These are phyloP conservation scores for Agrochola litura DNA, from an alignment of 2,888 invertebrate genomes.

Conservation along the genomic window DNA sequence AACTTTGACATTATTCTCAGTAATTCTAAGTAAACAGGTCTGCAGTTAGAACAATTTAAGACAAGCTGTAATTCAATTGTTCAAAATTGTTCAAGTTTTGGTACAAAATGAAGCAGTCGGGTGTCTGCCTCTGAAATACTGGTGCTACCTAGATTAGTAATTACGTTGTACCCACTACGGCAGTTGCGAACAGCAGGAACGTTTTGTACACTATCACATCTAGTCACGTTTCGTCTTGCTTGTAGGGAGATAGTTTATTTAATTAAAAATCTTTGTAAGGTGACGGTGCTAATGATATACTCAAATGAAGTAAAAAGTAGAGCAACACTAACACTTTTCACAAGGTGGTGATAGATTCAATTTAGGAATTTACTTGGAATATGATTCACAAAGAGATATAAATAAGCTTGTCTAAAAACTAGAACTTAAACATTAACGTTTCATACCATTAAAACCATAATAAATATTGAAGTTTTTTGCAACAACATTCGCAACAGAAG, in stretches of 20 bases:
- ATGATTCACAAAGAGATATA: not conserved
- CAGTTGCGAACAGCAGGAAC: conserved; percentile 14
- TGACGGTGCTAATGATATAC: not conserved
- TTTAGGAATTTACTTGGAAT: not conserved
- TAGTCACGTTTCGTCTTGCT: conserved; percentile 5
- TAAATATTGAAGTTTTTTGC: conserved; percentile 6
- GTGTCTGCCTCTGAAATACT: conserved; percentile 27
- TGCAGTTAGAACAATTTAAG: conserved; percentile 18
- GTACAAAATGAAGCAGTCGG: conserved; percentile 25
- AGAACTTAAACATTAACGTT: not conserved
- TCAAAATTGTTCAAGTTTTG: conserved; percentile 24
- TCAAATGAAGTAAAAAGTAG: not conserved
- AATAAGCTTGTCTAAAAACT: not conserved
- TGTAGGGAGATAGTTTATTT: not conserved
- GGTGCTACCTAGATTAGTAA: conserved; percentile 44
- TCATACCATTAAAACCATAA: not conserved
- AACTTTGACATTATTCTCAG: conserved; percentile 21
- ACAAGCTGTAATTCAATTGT: conserved; percentile 17
- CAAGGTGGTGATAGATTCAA: no score
- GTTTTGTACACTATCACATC: conserved; percentile 18
- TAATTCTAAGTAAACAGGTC: conserved; percentile 3
- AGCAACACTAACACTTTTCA: no score
- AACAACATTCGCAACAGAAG: not conserved
- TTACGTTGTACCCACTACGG: conserved; percentile 29
- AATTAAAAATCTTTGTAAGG: conserved; percentile 4